Base-by-base conservation (phyloP, 2,797 vertebrate genomes). In the Neomorphus geoffroyi region DNA sequence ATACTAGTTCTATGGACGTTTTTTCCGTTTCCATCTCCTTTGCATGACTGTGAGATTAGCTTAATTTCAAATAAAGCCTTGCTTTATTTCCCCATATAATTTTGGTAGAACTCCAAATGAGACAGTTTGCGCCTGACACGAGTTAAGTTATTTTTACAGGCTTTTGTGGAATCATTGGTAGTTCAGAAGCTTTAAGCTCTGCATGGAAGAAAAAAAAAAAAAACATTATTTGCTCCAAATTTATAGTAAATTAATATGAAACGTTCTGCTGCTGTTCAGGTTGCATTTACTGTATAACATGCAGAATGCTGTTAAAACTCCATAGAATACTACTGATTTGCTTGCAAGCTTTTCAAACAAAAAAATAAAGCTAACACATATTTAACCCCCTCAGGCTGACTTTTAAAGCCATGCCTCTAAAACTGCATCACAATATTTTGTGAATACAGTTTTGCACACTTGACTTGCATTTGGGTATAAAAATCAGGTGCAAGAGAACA, bases 1-100 rank as follows among this genome's bases (percentile, higher is more conserved):
- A 7, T 41, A 28, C 26, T 62, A 74, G 64, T 56, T 73, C 58
- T 86, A 57, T 69, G 30, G 32, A 48, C 30, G 6, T 13, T 74
- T 53, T 81, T 53, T 11, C 19, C 30, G 60, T 71, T 85, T 50
- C 33, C 28, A 53, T 23, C 7, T 54, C 22, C 30, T 93, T 69
- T 77, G 37, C 7, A 24, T 77, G 61, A 28, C n/a, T 94, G 62
- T 73, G 30, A 1, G 2, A 85, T 94, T 95, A 95, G 70, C 91
- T 75, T 83, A 90, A 84, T 87, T 73, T 82, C 58, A 84, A 91
- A 78, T 78, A 71, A 92, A 93, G 43, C 22, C 17, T 80, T 83
- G 8, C 4, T 53, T 74, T 64, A 26, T 62, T 77, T 72, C 56
- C 30, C 35, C 7, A 1, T 62, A 24, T 41, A 60, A 67, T 66